Evolutionary conservation across 2,797 vertebrate species (phyloP), one percentile per base, ranked within the genome.

Genomic region (Enteromius thamalakanensis): DNA sequence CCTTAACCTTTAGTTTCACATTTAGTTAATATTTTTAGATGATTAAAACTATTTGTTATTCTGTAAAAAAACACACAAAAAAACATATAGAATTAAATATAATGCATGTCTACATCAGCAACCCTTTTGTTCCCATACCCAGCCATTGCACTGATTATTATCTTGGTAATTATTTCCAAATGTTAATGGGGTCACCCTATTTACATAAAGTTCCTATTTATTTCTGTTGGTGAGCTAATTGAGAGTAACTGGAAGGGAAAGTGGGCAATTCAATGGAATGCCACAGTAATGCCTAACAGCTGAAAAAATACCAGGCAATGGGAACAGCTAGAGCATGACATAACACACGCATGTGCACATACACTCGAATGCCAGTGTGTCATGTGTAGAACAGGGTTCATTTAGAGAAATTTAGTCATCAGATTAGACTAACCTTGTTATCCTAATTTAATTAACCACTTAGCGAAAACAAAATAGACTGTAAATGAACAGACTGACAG

Each of bases 211-310:
- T 60, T n/a, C 64, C 32, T 83, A 84, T 87, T 86, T 89, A 70
- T 88, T 87, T 83, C 37, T 80, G 65, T 84, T 80, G 76, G 75
- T 78, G 53, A 84, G 77, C 14, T 64, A 84, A 85, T 68, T 60
- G 84, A 81, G 84, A 80, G 76, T 83, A 1, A 65, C 64, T 86
- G 70, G 87, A 86, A 23, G 86, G 86, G 82, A 89, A 84, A 85
- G 84, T n/a, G 15, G 83, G 89, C 90, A n/a, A 72, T 89, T 90
- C 74, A 53, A 71, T 37, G 89, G 90, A 93, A 90, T 93, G 90
- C 89, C 88, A 88, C 85, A 87, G 88, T 94, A 94, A 95, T 94
- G 92, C 92, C 92, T 90, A 94, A 92, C 95, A 95, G 94, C 94
- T 95, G 94, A 94, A 88, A 93, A 82, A 94, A 95, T 91, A 92